These are phyloP conservation scores for Cossypha caffra DNA, from an alignment of 2,797 vertebrate species.

Conservation along the genomic window DNA sequence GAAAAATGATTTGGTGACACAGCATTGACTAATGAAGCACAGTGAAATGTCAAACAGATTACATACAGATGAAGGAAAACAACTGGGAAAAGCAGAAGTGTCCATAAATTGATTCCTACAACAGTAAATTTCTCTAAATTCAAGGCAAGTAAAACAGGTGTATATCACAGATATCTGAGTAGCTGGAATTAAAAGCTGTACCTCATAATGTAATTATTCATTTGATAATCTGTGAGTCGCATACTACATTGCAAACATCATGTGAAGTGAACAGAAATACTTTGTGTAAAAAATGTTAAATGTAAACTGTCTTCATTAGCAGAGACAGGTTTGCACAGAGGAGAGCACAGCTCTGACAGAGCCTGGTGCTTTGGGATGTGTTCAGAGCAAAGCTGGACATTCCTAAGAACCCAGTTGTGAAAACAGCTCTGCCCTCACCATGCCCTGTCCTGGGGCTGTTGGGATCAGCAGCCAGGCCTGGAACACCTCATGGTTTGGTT, in stretches of 20 bases:
- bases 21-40: background rate
- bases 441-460: background rate
- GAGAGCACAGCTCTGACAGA: background rate
- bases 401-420: accelerated
- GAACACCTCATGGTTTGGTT: background rate
- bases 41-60: background rate
- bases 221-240: background rate
- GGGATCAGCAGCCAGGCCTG: background rate
- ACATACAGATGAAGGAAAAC: background rate
- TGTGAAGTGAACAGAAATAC: background rate
- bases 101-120: background rate
- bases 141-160: background rate
- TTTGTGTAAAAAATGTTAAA: background rate
- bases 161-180: accelerated
- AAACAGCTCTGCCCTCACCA: background rate
- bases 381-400: background rate
- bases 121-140: background rate
- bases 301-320: background rate
- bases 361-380: background rate
- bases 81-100: background rate
- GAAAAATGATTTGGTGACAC: background rate
- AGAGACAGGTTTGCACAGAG: background rate
- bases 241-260: background rate
- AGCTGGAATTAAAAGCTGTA: background rate
- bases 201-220: background rate